A percentile compares a stretch with the other conserved stretches of the same genome.
phyloP scores from a whole-genome alignment of 2,113 vertebrate genomes.

The Polyodon spathula region DNA sequence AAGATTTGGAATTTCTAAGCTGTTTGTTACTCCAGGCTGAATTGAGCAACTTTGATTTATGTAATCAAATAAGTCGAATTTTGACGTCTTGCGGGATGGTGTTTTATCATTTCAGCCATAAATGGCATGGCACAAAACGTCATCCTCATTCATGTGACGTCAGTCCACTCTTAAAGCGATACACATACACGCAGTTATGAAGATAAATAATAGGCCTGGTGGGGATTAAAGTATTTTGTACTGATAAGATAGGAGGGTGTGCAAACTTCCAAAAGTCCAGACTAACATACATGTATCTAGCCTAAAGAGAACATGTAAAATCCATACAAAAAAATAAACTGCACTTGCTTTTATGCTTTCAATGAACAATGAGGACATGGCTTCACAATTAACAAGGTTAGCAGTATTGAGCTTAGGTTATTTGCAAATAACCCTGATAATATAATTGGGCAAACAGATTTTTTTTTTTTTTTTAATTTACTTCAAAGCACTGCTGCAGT shows the following conservation, averaged over 20 bases:
- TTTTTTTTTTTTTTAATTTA: constrained; percentile 9
- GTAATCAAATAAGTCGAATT: constrained; percentile 65
- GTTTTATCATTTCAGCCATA: constrained; percentile 28
- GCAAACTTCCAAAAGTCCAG: no score
- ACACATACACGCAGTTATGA: no score
- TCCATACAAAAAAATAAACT: no score
- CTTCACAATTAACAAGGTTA: constrained; percentile 49
- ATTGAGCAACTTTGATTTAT: constrained; percentile 52
- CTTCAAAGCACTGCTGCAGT: neutral
- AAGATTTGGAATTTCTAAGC: constrained; percentile 44
- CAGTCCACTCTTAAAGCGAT: no score
- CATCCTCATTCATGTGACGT: no score
- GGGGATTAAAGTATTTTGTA: no score
- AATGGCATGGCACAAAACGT: no score
- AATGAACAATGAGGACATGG: constrained; percentile 60
- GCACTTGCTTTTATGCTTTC: no score
- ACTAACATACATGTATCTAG: no score
- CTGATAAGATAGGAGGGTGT: no score
- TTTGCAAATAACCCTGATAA: constrained; percentile 26
- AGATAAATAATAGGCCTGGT: no score
- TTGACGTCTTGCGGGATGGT: constrained; percentile 19
- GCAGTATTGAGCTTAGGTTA: constrained; percentile 53
- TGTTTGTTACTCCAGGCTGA: constrained; percentile 37
- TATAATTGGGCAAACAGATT: constrained; percentile 1
- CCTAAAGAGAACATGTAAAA: no score